Evolutionary conservation across 2,888 invertebrate species (phyloP).

Genomic region (Blera fallax): DNA sequence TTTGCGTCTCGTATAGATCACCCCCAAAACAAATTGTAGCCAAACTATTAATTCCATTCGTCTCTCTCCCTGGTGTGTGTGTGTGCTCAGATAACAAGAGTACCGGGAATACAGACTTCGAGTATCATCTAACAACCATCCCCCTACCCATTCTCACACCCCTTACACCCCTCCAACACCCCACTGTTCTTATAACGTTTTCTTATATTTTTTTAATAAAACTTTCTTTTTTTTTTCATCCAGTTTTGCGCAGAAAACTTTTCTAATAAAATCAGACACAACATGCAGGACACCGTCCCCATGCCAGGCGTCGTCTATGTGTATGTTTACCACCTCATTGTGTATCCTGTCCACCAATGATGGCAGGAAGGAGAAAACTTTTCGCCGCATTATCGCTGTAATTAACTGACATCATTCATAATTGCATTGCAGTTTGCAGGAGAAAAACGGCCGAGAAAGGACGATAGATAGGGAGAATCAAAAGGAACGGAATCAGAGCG

Average conservation of each 20-base stretch:
- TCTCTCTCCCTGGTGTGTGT: no score
- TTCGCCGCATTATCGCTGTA: conserved; percentile 71
- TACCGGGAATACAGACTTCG: conserved; percentile 13
- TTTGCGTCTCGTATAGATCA: conserved; percentile 68
- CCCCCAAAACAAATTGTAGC: conserved; percentile 67
- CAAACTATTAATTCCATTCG: conserved; percentile 59
- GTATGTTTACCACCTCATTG: no score
- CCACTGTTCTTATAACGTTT: conserved; percentile 46
- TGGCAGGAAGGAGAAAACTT: conserved; percentile 41
- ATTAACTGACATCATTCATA: conserved; percentile 72
- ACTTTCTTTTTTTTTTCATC: conserved; percentile 29
- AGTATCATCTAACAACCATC: conserved; percentile 32
- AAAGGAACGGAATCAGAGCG: not conserved
- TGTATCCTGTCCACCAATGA: not conserved
- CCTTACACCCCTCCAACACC: no score
- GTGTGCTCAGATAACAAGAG: conserved; percentile 21
- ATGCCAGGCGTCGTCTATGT: no score
- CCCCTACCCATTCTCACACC: not conserved
- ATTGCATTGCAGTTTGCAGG: conserved; percentile 63
- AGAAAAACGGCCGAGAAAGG: not conserved
- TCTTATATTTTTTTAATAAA: conserved; percentile 49
- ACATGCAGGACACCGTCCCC: conserved; percentile 20
- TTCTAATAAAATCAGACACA: conserved; percentile 70
- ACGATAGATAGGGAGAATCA: not conserved
- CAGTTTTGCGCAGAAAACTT: conserved; percentile 58